A percentile compares a stretch with the other conserved stretches of the same genome.
Conservation (phyloP, 2,888 invertebrate genomes). For the Plebejus anna region DNA sequence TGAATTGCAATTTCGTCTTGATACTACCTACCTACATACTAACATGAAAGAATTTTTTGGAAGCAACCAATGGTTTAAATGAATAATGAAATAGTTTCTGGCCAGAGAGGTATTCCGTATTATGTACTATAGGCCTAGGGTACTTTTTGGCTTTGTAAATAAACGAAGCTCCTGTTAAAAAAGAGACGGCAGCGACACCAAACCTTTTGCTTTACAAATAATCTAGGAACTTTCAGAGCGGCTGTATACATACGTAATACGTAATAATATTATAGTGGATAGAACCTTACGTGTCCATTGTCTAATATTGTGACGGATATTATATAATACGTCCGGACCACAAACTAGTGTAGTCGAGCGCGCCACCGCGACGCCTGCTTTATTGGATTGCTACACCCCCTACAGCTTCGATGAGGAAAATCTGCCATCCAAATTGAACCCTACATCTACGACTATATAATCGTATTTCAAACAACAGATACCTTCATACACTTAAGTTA, state of each 20-base stretch:
- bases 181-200: background rate
- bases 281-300: conserved; percentile 22
- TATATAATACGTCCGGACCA: conserved; percentile 30
- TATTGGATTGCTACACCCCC: conserved; percentile 42
- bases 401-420: background rate
- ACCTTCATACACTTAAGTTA: background rate
- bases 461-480: background rate
- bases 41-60: background rate
- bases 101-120: too few relatives aligned
- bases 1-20: background rate
- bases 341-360: conserved; percentile 41
- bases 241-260: too few relatives aligned
- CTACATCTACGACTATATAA: background rate
- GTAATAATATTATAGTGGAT: background rate
- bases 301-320: background rate
- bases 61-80: background rate
- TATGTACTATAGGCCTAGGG: too few relatives aligned
- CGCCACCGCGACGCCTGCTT: conserved; percentile 41
- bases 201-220: background rate
- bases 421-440: background rate
- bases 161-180: background rate
- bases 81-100: background rate
- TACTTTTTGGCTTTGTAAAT: background rate
- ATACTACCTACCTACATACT: background rate
- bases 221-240: too few relatives aligned